Evolutionary conservation across 2,113 vertebrate species (phyloP).

Genomic region (Odontesthes bonariensis): DNA sequence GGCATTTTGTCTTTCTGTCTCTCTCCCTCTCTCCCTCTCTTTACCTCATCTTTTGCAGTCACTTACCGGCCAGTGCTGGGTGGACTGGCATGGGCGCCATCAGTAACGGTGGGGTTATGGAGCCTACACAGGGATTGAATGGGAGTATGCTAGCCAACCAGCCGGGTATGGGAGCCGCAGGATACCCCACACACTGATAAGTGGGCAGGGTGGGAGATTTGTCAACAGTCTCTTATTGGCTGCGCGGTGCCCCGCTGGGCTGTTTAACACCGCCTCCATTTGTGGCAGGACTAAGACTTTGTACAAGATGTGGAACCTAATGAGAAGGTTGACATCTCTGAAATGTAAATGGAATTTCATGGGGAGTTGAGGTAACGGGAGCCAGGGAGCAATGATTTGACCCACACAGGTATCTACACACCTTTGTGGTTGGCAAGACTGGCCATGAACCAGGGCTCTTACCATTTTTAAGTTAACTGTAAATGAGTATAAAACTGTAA

Average conservation of each 20-base stretch:
- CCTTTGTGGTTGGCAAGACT: constrained; percentile 81
- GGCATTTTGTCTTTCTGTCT: constrained; percentile 67
- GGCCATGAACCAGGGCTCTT: constrained; percentile 79
- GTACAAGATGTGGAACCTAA: constrained; percentile 80
- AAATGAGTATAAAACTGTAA: constrained; percentile 82
- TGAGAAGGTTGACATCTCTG: constrained; percentile 61
- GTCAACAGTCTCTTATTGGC: constrained; percentile 77
- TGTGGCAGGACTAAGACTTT: constrained; percentile 83
- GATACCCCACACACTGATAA: constrained; percentile 92
- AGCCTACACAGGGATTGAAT: constrained; percentile 89
- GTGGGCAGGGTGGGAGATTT: constrained; percentile 69
- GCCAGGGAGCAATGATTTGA: constrained; percentile 63
- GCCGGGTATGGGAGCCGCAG: constrained; percentile 90
- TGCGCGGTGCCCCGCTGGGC: constrained; percentile 73
- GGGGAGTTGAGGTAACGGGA: constrained; percentile 42
- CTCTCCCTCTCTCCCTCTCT: constrained; percentile 45
- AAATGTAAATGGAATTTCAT: constrained; percentile 72
- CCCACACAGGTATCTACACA: constrained; percentile 69
- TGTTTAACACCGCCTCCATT: constrained; percentile 83
- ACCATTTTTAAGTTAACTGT: constrained; percentile 87
- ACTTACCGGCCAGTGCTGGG: constrained; percentile 90
- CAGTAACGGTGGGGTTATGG: constrained; percentile 86
- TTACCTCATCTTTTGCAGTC: constrained; percentile 81
- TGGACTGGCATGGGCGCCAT: constrained; percentile 89
- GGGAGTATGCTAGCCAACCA: constrained; percentile 90